Conservation (phyloP, 2,797 vertebrate genomes). For the Hoplostethus atlanticus region DNA sequence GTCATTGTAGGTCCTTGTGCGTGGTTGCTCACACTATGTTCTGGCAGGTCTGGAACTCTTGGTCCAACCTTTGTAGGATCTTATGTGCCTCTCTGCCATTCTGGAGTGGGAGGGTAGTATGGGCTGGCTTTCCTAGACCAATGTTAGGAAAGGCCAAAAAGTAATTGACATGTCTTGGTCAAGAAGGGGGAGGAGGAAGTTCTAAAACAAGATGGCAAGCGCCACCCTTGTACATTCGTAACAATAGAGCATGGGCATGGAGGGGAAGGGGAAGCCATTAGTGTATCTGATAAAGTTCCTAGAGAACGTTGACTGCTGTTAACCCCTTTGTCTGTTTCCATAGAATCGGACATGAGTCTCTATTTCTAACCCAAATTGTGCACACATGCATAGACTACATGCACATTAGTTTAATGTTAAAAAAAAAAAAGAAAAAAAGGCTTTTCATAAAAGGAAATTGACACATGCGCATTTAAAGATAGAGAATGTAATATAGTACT, state of each 20-base stretch:
- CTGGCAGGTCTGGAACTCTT: neutral
- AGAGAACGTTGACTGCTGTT: neutral
- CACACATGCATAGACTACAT: neutral
- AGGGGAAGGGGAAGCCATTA: neutral
- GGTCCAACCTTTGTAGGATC: neutral
- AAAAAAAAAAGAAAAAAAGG: neutral
- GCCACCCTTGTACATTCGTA: too few relatives aligned
- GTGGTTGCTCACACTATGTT: neutral
- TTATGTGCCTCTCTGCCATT: neutral
- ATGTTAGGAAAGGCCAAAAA: conserved; percentile 36
- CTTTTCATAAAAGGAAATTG: neutral
- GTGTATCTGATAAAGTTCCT: neutral
- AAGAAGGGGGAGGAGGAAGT: conserved; percentile 36
- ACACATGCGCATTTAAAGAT: neutral
- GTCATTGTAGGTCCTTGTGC: neutral
- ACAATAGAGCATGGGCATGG: too few relatives aligned
- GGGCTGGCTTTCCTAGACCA: neutral
- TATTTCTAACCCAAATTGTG: neutral
- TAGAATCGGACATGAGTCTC: neutral
- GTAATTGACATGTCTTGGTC: neutral
- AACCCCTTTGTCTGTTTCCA: neutral
- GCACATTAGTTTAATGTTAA: neutral
- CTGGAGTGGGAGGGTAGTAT: neutral
- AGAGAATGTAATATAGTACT: conserved; percentile 26
- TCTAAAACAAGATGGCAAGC: conserved; percentile 20